phyloP scores from a whole-genome alignment of 2,797 vertebrate species.

The Pipistrellus kuhlii region DNA sequence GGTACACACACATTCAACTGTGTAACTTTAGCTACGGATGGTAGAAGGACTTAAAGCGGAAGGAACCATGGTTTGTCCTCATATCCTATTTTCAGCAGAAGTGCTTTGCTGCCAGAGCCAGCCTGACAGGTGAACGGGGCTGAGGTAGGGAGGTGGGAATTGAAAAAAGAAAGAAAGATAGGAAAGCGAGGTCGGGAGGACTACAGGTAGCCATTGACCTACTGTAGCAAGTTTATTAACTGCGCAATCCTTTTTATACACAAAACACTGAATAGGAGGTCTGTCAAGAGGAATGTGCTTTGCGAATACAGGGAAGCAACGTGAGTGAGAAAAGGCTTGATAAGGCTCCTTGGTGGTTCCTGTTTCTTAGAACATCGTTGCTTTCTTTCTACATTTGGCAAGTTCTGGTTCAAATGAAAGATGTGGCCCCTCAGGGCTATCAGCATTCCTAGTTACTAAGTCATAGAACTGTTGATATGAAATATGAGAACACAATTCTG shows the following conservation, averaged over 20 bases:
- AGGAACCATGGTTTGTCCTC: background rate
- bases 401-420: background rate
- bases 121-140: too few species aligned
- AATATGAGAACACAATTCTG: background rate
- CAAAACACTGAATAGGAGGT: too few species aligned
- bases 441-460: background rate
- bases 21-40: background rate
- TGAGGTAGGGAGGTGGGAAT: too few species aligned
- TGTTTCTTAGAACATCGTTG: background rate
- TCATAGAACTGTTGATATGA: background rate
- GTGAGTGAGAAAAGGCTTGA: background rate
- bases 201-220: too few species aligned
- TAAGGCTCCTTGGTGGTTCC: background rate
- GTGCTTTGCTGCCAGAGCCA: background rate
- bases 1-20: background rate
- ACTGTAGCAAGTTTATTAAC: too few species aligned
- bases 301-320: background rate
- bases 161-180: too few species aligned
- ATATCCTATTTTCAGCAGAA: background rate
- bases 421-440: background rate
- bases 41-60: background rate
- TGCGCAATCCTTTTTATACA: too few species aligned
- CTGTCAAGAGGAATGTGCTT: too few species aligned
- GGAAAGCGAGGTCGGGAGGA: too few species aligned
- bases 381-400: background rate